These are phyloP conservation scores for Leucopsar rothschildi DNA, from an alignment of 2,113 vertebrate species.

Conservation along the genomic window DNA sequence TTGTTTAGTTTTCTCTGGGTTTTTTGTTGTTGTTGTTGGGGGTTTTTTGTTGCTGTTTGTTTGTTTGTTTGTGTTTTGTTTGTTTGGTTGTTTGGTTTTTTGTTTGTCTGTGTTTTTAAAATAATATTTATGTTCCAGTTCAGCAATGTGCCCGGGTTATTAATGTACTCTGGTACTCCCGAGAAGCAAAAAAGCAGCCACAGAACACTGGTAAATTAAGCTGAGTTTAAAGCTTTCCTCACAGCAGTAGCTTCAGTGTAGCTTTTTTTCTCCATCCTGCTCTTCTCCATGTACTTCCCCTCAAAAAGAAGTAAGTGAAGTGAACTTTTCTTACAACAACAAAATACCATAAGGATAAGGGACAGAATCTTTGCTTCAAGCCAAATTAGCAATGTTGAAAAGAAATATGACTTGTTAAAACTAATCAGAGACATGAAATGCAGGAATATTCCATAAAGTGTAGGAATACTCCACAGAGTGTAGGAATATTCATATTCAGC, in stretches of 20 bases:
- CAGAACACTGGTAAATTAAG: background rate
- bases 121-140: background rate
- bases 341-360: background rate
- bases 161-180: background rate
- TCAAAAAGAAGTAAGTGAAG: background rate
- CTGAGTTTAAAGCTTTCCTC: background rate
- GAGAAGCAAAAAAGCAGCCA: background rate
- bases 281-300: background rate
- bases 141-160: background rate
- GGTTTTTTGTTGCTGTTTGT: background rate
- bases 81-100: no score
- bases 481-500: background rate
- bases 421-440: background rate
- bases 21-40: background rate
- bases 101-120: background rate
- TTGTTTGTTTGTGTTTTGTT: background rate
- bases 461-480: background rate
- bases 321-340: background rate
- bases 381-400: background rate
- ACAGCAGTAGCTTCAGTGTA: background rate
- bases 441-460: background rate
- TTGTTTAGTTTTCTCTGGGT: background rate
- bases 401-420: background rate
- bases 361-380: background rate
- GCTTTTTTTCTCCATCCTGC: background rate